phyloP scores from a whole-genome alignment of 2,888 invertebrate species.

The Atethmia centrago region DNA sequence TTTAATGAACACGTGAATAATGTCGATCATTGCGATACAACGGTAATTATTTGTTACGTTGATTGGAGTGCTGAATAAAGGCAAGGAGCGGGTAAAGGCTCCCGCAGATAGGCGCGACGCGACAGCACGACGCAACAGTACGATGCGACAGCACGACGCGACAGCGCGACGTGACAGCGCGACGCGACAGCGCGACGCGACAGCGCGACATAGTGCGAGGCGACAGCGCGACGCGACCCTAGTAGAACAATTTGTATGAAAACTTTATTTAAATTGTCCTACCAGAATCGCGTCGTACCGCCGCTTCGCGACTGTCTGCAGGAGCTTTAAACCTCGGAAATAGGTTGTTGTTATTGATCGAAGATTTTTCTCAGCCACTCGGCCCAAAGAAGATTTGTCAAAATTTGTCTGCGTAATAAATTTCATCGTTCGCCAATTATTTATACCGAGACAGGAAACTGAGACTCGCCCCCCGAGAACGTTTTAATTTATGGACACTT shows the following conservation, averaged over 20 bases:
- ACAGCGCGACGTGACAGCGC: no score
- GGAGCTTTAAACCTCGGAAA: neutral
- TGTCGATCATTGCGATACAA: neutral
- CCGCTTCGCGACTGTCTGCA: no score
- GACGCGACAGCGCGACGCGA: no score
- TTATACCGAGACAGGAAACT: constrained; percentile 83
- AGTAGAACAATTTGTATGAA: no score
- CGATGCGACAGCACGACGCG: no score
- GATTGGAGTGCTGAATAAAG: constrained; percentile 1
- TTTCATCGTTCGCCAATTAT: constrained; percentile 84
- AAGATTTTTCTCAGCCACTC: constrained; percentile 69
- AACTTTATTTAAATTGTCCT: no score
- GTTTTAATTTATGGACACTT: constrained; percentile 86
- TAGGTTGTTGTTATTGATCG: constrained; percentile 53
- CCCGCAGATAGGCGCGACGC: no score
- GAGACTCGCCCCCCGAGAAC: constrained; percentile 80
- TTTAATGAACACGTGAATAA: neutral
- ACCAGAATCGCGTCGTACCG: no score
- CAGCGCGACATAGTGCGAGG: no score
- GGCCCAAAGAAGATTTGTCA: constrained; percentile 77
- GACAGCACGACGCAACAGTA: no score
- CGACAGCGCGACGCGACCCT: no score
- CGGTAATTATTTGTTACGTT: neutral
- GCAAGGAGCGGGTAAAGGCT: constrained; percentile 11
- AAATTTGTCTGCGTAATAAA: constrained; percentile 85